phyloP scores from a whole-genome alignment of 2,797 vertebrate genomes.

The Rhinoraja longicauda region DNA sequence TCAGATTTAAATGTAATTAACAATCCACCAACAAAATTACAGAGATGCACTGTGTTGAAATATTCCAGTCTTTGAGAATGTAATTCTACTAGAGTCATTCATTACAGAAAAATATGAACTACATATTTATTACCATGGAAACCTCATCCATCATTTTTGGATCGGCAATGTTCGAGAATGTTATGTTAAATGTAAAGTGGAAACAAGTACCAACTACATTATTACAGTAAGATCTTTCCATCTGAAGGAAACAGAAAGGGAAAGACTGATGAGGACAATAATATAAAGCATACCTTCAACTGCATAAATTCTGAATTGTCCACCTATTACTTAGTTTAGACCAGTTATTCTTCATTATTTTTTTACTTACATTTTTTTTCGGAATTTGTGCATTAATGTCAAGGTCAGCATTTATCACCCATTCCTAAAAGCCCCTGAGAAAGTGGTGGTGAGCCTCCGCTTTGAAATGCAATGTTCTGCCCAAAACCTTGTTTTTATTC shows the following conservation, averaged over 20 bases:
- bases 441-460: too few relatives aligned
- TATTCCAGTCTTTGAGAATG: not conserved
- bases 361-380: too few relatives aligned
- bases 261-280: not conserved
- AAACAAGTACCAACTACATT: not conserved
- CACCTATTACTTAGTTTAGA: not conserved
- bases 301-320: not conserved
- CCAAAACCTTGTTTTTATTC: too few relatives aligned
- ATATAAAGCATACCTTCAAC: not conserved
- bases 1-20: not conserved
- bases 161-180: not conserved
- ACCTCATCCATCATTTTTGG: not conserved
- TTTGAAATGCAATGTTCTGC: too few relatives aligned
- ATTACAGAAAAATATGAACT: not conserved
- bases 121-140: not conserved
- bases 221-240: not conserved
- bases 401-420: too few relatives aligned
- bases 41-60: not conserved
- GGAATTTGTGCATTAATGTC: too few relatives aligned
- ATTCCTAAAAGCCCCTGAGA: too few relatives aligned
- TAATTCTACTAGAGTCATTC: not conserved
- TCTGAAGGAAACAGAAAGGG: not conserved
- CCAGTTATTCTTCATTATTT: not conserved
- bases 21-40: not conserved
- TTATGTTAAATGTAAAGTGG: not conserved